A percentile compares a stretch with the other conserved stretches of the same genome.
Conservation (phyloP, 2,113 vertebrate genomes). For the Leiothrix lutea region DNA sequence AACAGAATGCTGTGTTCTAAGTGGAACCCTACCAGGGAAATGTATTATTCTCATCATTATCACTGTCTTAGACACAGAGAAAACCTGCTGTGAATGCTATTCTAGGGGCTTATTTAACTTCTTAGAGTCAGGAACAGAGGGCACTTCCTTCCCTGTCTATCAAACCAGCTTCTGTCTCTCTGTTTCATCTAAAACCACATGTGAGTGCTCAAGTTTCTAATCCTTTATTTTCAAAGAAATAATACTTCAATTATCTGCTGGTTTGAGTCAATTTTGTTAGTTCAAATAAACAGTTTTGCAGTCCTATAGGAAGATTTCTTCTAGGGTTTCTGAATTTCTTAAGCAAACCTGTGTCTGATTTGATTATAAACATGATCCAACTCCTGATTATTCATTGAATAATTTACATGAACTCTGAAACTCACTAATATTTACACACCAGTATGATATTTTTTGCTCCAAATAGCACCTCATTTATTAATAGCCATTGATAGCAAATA, state of each 20-base stretch:
- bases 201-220: background rate
- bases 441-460: background rate
- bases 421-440: background rate
- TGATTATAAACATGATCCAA: background rate
- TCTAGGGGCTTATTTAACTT: constrained; percentile 29
- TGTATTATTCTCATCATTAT: constrained; percentile 45
- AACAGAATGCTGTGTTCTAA: constrained; percentile 61
- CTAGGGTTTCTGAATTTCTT: background rate
- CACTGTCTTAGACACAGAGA: constrained; percentile 5
- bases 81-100: background rate
- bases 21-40: constrained; percentile 51
- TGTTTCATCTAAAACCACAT: background rate
- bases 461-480: background rate
- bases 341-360: background rate
- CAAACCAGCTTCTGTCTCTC: background rate
- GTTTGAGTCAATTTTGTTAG: background rate
- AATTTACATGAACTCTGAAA: background rate
- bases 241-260: background rate
- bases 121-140: background rate
- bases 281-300: background rate
- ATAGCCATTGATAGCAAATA: background rate
- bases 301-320: background rate
- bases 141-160: background rate
- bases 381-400: background rate
- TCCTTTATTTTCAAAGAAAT: background rate